Base-by-base conservation (phyloP, 2,797 vertebrate genomes). In the Tadarida brasiliensis region DNA sequence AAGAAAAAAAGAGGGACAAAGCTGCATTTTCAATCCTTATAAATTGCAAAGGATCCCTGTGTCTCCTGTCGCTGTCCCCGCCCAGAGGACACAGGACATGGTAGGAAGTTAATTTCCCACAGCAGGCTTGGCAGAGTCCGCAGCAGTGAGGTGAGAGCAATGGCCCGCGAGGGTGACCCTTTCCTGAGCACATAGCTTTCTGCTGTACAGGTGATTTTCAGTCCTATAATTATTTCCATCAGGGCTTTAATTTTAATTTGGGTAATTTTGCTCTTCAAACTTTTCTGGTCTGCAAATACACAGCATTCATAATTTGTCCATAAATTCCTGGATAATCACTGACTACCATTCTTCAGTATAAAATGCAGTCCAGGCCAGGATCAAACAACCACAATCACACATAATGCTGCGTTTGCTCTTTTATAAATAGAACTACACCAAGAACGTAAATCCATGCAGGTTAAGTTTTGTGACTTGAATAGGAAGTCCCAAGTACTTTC, bases 191-290 rank as follows among this genome's bases (percentile, higher is more conserved):
- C n/a, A 2, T 11, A 86, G 17, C 49, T 65, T 54, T 10, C 56
- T 80, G 4, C 33, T 22, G 3, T 47, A 17, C 26, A 51, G 39
- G 5, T 49, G 12, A 81, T 56, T 83, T 82, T 74, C 8, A 80
- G 19, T 1, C 19, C 11, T n/a, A 16, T 67, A 65, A 70, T 88
- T 51, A 81, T 74, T 96, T 68, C 15, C 9, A 20, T 22, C 54
- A 80, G 54, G 59, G 2, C 7, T 86, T 67, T 65, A 33, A 51
- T 93, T 92, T 90, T 83, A 77, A 80, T 68, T 65, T 86, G 10
- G 8, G 24, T 35, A 65, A 33, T 76, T 90, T 59, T 91, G 6
- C 35, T 7, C n/a, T 82, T 88, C 14, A n/a, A 10, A 49, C 1
- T 54, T 54, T 82, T 49, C n/a, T 90, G 24, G 9, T 87, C 3